Conservation (phyloP, 2,113 vertebrate genomes). For the Scolopax mira region DNA sequence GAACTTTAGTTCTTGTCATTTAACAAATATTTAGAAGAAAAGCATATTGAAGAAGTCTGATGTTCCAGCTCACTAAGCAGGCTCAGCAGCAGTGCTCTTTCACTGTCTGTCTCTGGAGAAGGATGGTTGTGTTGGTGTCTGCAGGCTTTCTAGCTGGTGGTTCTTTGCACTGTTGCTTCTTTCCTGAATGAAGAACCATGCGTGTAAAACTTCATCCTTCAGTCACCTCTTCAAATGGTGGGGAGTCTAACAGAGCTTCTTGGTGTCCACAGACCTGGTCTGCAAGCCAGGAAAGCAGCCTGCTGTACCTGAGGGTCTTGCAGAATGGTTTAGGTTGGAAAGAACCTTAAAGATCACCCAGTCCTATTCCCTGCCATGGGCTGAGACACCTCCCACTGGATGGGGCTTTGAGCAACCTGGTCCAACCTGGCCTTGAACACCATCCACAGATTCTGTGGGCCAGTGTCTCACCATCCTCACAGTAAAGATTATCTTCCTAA, state of each 20-base stretch:
- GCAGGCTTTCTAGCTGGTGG: fast-evolving
- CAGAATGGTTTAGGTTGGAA: neutral
- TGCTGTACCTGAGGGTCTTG: neutral
- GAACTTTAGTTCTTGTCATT: neutral
- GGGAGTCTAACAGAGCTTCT: fast-evolving
- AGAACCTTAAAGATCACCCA: neutral
- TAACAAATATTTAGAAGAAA: neutral
- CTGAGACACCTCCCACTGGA: neutral
- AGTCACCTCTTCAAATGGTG: neutral
- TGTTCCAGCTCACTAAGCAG: neutral
- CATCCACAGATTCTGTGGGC: neutral
- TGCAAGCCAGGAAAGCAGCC: neutral
- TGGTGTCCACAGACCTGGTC: neutral
- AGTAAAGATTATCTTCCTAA: neutral
- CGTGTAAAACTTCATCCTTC: neutral
- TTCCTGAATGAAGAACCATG: neutral
- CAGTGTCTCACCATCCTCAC: neutral
- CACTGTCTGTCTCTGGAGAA: neutral
- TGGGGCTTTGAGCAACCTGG: no score
- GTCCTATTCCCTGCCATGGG: neutral
- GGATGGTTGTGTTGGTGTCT: neutral
- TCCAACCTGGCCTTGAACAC: neutral
- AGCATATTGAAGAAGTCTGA: neutral
- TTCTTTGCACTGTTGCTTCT: neutral
- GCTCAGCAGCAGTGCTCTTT: neutral